phyloP scores from a whole-genome alignment of 2,888 invertebrate genomes.

The Drosophila mayaguana region DNA sequence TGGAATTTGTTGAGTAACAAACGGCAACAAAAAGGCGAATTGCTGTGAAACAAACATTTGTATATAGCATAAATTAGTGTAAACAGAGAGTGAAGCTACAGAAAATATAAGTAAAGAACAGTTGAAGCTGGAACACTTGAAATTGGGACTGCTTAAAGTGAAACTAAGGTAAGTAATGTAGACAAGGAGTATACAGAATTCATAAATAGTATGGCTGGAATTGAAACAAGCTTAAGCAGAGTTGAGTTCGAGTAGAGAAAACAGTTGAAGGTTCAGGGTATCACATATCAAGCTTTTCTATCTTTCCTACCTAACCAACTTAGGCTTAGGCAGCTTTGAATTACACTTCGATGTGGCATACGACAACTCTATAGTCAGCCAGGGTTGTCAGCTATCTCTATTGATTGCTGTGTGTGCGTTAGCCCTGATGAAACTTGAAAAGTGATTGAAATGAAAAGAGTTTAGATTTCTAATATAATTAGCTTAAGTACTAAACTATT shows the following conservation, averaged over 20 bases:
- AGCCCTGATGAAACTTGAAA: slow-evolving; percentile 39
- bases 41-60: too few species aligned
- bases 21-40: not conserved
- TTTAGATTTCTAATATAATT: slow-evolving; percentile 20
- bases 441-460: slow-evolving; percentile 22
- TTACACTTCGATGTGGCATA: slow-evolving; percentile 62
- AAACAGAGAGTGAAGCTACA: too few species aligned
- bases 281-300: slow-evolving; percentile 54
- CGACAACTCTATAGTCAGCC: slow-evolving; percentile 15
- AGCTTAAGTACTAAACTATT: slow-evolving; percentile 55
- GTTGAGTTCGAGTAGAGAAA: not conserved
- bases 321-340: slow-evolving; percentile 34
- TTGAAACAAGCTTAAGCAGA: not conserved
- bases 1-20: too few species aligned
- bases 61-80: too few species aligned
- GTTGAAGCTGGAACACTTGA: not conserved
- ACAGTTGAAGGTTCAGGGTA: slow-evolving; percentile 37
- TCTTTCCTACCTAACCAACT: slow-evolving; percentile 13
- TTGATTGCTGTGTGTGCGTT: slow-evolving; percentile 48
- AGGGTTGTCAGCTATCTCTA: slow-evolving; percentile 29
- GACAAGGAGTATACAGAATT: rapidly evolving
- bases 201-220: not conserved
- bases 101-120: too few species aligned
- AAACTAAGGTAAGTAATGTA: not conserved
- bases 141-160: not conserved